Base-by-base conservation (phyloP, 2,888 invertebrate genomes). In the Chesias legatella region DNA sequence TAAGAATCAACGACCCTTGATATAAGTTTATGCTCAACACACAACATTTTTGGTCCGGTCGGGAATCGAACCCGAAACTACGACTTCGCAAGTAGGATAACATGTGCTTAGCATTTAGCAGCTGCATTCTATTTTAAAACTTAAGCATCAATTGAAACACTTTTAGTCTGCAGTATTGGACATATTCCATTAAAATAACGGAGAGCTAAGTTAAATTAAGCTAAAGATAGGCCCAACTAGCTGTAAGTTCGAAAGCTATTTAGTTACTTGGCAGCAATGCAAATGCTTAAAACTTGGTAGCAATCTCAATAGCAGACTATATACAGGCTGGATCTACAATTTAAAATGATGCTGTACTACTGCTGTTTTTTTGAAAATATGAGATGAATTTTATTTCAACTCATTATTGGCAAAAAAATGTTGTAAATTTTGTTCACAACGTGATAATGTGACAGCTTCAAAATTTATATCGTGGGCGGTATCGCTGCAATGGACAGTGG, bases 191-290 rank as follows among this genome's bases (percentile, higher is more conserved):
- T 17, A 17, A 17, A 17, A 3, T 17, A 17, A 17, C 13, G 13
- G 6, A 7, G 9, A 33, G 13, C 17, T 26, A 23, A 34, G 29
- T 35, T 31, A 35, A 35, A 40, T 39, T 11, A 51, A 33, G 42
- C 48, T 37, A 37, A 50, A 40, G 40, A 17, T 17, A 17, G 13
- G 13, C 13, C 5, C 27, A 37, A 29, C 33, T 36, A 46, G 36
- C 41, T 34, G 25, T 31, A 41, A 43, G 45, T 50, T 53, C 29
- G 39, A 42, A 47, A 48, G 37, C 32, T 31, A 44, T 48, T 53
- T 53, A 44, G 34, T 35, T 33, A 46, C 36, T 51, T 53, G 53
- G 51, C 53, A 53, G 26, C 51, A 13, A 43, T 38, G 43, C 50
- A 46, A 48, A 48, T 44, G 50, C 46, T 48, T 41, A 43, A 37